Percentiles rank a stretch among this genome's conserved stretches.
phyloP scores from a whole-genome alignment of 2,797 vertebrate genomes.

The Phaenicophaeus curvirostris region DNA sequence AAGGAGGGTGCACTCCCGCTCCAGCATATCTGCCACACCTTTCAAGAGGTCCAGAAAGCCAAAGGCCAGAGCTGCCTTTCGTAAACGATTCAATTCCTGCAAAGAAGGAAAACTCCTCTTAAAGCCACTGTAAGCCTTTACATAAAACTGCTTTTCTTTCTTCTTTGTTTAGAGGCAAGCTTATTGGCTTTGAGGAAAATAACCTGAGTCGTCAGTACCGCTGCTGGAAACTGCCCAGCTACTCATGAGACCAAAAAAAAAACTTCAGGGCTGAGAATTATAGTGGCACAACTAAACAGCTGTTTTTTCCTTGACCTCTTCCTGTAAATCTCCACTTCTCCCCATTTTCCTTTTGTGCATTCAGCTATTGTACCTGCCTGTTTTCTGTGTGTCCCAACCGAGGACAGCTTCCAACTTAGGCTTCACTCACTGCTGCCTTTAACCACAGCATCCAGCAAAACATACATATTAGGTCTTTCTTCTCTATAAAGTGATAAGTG shows the following conservation, averaged over 20 bases:
- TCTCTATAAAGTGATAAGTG: background rate
- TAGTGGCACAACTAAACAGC: background rate
- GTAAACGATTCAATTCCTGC: constrained; percentile 94
- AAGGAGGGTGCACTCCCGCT: constrained; percentile 93
- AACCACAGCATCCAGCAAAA: background rate
- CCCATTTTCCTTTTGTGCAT: background rate
- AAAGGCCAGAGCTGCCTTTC: constrained; percentile 95
- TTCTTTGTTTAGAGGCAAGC: background rate
- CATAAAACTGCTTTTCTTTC: background rate
- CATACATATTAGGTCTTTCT: background rate
- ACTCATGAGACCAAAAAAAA: background rate
- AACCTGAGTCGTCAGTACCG: background rate
- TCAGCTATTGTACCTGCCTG: background rate
- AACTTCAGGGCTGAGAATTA: background rate
- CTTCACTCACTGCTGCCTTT: background rate
- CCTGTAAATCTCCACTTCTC: background rate
- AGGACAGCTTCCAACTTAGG: background rate
- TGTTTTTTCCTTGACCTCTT: background rate
- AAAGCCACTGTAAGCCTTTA: background rate
- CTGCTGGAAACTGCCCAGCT: background rate
- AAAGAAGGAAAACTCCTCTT: background rate
- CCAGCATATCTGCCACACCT: constrained; percentile 93
- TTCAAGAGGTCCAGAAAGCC: constrained; percentile 97
- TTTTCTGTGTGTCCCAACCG: background rate
- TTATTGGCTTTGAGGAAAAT: background rate